Base-by-base conservation (phyloP, 1,140 invertebrate genomes). In the Brachionus angularis region DNA sequence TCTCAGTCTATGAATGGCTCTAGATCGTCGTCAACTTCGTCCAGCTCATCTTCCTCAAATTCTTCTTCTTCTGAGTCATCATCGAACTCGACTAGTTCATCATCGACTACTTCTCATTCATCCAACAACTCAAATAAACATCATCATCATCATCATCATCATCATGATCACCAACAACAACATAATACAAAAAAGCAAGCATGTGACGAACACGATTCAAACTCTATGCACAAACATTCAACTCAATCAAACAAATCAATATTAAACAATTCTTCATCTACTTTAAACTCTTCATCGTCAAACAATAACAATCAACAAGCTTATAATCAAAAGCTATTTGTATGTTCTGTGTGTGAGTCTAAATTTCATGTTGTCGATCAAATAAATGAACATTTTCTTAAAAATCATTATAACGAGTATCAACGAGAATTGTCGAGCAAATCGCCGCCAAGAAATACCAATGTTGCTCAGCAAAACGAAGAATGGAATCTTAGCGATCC, bases 401-500 rank as follows among this genome's bases (percentile, higher is more conserved):
- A 64, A 21, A 58, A 71, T 46, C 73, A 74, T 36, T 49, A 47
- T n/a, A 62, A 71, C 16, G 72, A 70, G 16, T 47, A 73, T 31
- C 39, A 74, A 39, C 46, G 46, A 21, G 72, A 71, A 53, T 39
- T 72, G 70, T 34, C 53, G 1, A 42, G 46, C 33, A 44, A 71
- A 55, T 52, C 34, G 23, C 69, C 69, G 29, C 72, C 78, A 16
- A 76, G 78, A 47, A 78, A 79, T 36, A 79, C 78, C 16, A 79
- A 79, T 67, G 78, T 79, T 71, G 73, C 78, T 1, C 73, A 78
- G 5, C 77, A 78, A 58, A 79, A 79, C 76, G 77, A 77, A 55
- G 72, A 79, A 7, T 75, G 77, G 50, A 73, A 74, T 21, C 76
- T 79, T 5, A 74, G 75, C 25, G 73, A 74, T 12, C 73, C 78